These are phyloP conservation scores for Gallinago media DNA, from an alignment of 2,113 vertebrate genomes.

Conservation along the genomic window DNA sequence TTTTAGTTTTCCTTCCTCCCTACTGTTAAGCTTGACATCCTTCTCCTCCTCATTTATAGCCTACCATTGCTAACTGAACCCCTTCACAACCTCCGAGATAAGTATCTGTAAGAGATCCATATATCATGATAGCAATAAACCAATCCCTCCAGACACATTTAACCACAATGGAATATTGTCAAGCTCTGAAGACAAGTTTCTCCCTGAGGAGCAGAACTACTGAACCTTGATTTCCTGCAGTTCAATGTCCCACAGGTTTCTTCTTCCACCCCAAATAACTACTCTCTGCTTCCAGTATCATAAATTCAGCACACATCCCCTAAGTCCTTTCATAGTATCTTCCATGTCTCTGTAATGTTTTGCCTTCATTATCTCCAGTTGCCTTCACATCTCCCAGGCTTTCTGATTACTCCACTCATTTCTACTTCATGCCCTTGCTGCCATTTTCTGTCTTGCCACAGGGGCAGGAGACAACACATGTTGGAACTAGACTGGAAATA, in stretches of 20 bases:
- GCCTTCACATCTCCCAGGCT: neutral
- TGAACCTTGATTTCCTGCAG: conserved; percentile 51
- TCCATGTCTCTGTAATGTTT: neutral
- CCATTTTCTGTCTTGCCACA: neutral
- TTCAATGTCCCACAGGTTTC: neutral
- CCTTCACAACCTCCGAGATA: neutral
- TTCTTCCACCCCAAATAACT: neutral
- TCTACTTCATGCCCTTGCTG: neutral
- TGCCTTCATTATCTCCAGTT: neutral
- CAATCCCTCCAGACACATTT: conserved; percentile 3
- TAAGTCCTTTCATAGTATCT: neutral
- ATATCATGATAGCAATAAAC: conserved; percentile 46
- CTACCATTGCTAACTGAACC: conserved; percentile 14
- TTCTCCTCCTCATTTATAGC: conserved; percentile 53
- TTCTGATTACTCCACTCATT: neutral
- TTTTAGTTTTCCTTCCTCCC: conserved; percentile 57
- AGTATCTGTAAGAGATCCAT: conserved; percentile 26
- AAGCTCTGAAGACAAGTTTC: conserved; percentile 39
- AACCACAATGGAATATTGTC: conserved; percentile 29
- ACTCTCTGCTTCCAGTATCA: neutral
- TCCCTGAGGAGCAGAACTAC: conserved; percentile 37
- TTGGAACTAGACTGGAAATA: neutral
- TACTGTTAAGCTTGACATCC: conserved; percentile 29
- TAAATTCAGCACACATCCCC: neutral
- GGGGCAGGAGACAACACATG: neutral